These are phyloP conservation scores for Enhydra lutris DNA, from an alignment of 2,113 vertebrate species.

Conservation along the genomic window DNA sequence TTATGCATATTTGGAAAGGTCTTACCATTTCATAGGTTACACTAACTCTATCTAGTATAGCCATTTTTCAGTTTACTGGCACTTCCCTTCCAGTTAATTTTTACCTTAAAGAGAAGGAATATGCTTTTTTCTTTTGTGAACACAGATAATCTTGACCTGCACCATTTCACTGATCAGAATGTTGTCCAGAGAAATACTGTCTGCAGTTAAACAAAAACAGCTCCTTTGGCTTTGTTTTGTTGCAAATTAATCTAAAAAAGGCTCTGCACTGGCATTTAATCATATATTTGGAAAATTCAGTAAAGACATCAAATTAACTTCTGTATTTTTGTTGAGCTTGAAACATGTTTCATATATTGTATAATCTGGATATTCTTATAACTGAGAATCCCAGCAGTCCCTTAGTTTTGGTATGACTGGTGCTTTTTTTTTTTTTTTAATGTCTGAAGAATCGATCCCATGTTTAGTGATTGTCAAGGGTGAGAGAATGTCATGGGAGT, in stretches of 20 bases:
- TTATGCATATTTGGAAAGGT: not conserved
- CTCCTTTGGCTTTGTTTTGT: not conserved
- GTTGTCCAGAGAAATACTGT: not conserved
- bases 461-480: not conserved
- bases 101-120: not conserved
- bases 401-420: not conserved
- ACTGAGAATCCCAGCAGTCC: rapidly evolving
- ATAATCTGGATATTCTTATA: not conserved
- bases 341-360: not conserved
- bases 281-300: not conserved
- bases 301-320: not conserved
- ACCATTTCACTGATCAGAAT: not conserved
- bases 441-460: not conserved
- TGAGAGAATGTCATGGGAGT: not conserved
- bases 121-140: not conserved
- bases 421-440: not conserved
- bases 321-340: not conserved
- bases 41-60: not conserved
- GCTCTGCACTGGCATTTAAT: not conserved
- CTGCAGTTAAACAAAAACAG: not conserved
- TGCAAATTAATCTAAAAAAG: not conserved
- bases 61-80: not conserved
- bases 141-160: not conserved
- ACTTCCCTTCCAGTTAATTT: not conserved
- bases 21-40: not conserved